Percentiles rank a stretch among this genome's conserved stretches.
phyloP scores from a whole-genome alignment of 2,797 vertebrate genomes.

The Smutsia gigantea region DNA sequence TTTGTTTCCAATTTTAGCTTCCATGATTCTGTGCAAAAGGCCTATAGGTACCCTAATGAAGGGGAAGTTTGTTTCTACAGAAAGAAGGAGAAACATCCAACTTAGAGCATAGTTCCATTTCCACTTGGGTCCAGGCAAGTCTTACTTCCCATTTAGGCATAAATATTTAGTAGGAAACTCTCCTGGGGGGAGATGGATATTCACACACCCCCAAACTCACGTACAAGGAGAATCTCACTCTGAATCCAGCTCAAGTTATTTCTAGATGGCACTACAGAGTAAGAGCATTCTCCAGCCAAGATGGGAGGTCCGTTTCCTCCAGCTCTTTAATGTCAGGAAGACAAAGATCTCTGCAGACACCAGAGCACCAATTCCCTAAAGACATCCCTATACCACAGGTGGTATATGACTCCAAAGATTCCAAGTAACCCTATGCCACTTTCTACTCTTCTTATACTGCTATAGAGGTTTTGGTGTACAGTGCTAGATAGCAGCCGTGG shows the following conservation, averaged over 20 bases:
- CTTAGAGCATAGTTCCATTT: conserved; percentile 46
- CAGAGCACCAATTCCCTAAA: conserved; percentile 50
- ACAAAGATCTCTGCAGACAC: conserved; percentile 64
- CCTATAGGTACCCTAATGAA: conserved; percentile 43
- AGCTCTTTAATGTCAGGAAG: conserved; percentile 69
- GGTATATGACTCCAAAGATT: background rate
- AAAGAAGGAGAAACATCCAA: conserved; percentile 26
- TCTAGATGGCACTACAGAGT: conserved; percentile 65
- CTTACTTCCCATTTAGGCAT: background rate
- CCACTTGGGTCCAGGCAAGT: conserved; percentile 38
- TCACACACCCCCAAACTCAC: conserved; percentile 18
- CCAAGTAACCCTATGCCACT: conserved; percentile 36
- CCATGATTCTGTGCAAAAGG: conserved; percentile 82
- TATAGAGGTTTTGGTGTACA: conserved; percentile 20
- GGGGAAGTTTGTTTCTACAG: background rate
- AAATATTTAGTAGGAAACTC: conserved; percentile 60
- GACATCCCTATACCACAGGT: conserved; percentile 32
- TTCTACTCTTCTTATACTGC: conserved; percentile 43
- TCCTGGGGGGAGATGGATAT: conserved; percentile 53
- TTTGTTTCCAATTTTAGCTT: conserved; percentile 83
- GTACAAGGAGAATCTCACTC: conserved; percentile 57
- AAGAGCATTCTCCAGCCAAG: conserved; percentile 67
- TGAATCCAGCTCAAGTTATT: conserved; percentile 46
- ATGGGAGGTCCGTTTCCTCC: conserved; percentile 60
- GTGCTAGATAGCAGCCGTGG: conserved; percentile 53